phyloP scores from a whole-genome alignment of 2,888 invertebrate genomes.

The Onchidella celtica region DNA sequence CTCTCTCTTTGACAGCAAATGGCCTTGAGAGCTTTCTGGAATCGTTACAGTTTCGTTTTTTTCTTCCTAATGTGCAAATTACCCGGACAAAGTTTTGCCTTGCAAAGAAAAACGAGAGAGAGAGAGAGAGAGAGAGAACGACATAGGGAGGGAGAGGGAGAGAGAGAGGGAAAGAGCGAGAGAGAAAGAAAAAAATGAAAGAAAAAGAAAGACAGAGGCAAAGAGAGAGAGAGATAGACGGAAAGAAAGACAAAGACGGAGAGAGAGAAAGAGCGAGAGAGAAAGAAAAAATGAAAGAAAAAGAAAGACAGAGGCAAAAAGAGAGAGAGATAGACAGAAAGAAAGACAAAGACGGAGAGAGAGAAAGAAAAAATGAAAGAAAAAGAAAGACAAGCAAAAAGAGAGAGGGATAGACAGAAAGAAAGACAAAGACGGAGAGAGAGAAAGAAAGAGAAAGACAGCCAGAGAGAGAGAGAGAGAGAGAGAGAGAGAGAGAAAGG shows the following conservation, averaged over 20 bases:
- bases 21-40: no score
- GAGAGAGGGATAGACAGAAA: background rate
- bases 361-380: background rate
- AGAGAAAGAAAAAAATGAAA: background rate
- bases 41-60: no score
- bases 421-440: background rate
- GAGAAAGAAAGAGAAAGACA: background rate
- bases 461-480: background rate
- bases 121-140: background rate
- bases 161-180: background rate
- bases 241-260: background rate
- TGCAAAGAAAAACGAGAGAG: background rate
- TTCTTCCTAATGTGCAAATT: no score
- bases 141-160: background rate
- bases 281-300: slow-evolving; percentile 18
- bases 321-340: background rate
- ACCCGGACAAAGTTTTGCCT: no score
- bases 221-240: background rate
- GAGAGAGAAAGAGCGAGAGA: slow-evolving; percentile 11
- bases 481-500: background rate
- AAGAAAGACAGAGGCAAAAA: slow-evolving; percentile 2
- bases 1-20: no score
- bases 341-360: background rate
- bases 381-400: background rate
- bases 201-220: no score